These are phyloP conservation scores for Heteromormyrus szaboi DNA, from an alignment of 2,797 vertebrate genomes.

Conservation along the genomic window DNA sequence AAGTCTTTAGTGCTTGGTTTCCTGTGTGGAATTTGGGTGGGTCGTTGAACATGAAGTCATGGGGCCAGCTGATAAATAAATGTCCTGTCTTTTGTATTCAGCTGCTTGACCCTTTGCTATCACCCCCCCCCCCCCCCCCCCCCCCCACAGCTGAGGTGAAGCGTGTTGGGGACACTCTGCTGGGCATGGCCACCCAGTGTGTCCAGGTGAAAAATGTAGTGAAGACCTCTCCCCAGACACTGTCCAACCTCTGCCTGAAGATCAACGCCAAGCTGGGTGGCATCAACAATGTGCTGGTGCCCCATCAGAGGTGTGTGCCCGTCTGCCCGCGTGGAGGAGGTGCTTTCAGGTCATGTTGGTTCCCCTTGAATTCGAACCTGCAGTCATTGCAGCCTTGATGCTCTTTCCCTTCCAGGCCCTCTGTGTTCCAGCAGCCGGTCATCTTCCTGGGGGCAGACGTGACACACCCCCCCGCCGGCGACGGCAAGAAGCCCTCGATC, in stretches of 20 bases:
- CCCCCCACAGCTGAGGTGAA: constrained; percentile 86
- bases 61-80: neutral
- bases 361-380: neutral
- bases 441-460: constrained; percentile 94
- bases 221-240: constrained; percentile 95
- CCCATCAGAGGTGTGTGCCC: constrained; percentile 84
- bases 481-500: constrained; percentile 94
- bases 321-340: neutral
- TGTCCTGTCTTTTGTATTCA: neutral
- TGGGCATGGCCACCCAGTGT: constrained; percentile 98
- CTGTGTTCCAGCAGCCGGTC: constrained; percentile 95
- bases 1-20: neutral
- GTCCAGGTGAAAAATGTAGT: constrained; percentile 99
- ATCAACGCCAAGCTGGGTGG: constrained; percentile 97
- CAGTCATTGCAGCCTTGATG: constrained; percentile 71
- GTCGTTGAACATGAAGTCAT: neutral
- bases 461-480: constrained; percentile 88
- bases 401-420: constrained; percentile 77
- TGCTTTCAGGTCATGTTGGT: neutral
- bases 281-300: constrained; percentile 96
- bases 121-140: too few species aligned
- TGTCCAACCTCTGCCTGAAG: constrained; percentile 98
- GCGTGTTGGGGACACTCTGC: constrained; percentile 91
- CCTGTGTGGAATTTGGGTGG: neutral
- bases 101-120: neutral